These are phyloP conservation scores for Zootermopsis nevadensis DNA, from an alignment of 2,888 invertebrate species.

Conservation along the genomic window DNA sequence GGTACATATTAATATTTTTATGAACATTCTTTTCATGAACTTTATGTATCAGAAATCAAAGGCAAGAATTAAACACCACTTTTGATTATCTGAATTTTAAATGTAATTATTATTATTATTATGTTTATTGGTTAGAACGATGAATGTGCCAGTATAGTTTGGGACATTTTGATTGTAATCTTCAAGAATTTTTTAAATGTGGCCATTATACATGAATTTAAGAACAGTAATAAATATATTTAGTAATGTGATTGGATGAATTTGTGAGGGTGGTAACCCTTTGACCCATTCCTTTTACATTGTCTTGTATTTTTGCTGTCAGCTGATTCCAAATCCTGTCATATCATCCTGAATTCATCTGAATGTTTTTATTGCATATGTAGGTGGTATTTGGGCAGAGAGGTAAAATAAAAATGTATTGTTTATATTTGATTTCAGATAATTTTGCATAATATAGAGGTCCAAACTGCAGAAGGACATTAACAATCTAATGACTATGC, in stretches of 20 bases:
- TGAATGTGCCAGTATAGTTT: constrained; percentile 21
- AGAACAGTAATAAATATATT: constrained; percentile 26
- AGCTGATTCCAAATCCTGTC: too few relatives aligned
- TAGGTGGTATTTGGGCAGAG: too few relatives aligned
- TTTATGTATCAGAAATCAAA: constrained; percentile 23
- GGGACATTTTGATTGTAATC: constrained; percentile 17
- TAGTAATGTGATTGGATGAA: constrained; percentile 14
- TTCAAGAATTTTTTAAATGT: constrained; percentile 33
- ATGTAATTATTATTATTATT: background rate
- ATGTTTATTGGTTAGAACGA: constrained; percentile 24
- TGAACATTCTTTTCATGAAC: background rate
- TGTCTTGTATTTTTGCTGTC: too few relatives aligned
- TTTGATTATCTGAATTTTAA: background rate
- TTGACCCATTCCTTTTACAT: too few relatives aligned
- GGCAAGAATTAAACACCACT: background rate
- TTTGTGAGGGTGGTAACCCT: background rate
- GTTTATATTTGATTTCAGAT: too few relatives aligned
- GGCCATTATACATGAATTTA: constrained; percentile 17
- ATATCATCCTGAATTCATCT: too few relatives aligned
- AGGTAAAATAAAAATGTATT: too few relatives aligned
- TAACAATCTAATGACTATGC: too few relatives aligned
- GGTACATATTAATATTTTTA: constrained; percentile 24
- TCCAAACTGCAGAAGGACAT: too few relatives aligned
- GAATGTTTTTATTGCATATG: too few relatives aligned
- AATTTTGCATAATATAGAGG: too few relatives aligned